Base-by-base conservation (phyloP, 2,113 vertebrate genomes). In the Poeciliopsis prolifica region DNA sequence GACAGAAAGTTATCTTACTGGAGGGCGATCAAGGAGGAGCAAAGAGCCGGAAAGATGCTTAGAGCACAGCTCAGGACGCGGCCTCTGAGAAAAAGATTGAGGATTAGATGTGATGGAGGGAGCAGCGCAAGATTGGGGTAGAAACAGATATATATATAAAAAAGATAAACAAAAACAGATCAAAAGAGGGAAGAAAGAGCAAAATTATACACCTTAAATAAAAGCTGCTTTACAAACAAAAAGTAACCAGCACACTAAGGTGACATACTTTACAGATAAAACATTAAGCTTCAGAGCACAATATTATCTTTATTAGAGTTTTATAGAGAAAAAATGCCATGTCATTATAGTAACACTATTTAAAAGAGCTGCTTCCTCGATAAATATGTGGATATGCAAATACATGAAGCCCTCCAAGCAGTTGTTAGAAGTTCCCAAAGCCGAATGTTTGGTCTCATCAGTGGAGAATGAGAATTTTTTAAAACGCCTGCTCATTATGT, bases 41-140 rank as follows among this genome's bases (percentile, higher is more conserved):
- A 87, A 54, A 88, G 83, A 90, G 88, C 81, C 29, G 63, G 78
- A 81, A 74, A 77, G 88, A 80, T 91, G 91, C 75, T 90, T 90
- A 83, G 90, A 91, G 83, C 89, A 92, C 83, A 89, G 79, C 75
- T 86, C 89, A 90, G 87, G 86, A 90, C 77, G 90, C 73, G 92
- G 58, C 72, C 78, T 85, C 88, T 90, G 90, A 77, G 87, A 68
- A 40, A 60, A 22, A 69, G 44, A 68, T n/a, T 62, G 31, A 68
- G 72, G 72, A 42, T 24, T 31, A 68, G 61, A 22, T 10, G 14
- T 54, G 22, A 81, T n/a, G 61, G 64, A 72, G 13, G 65, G 31
- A 61, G 61, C 4, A 22, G 54, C 29, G 63, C 11, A 68, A 22
- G 29, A n/a, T 61, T n/a, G 51, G 48, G 28, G 5, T 15, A 62